These are phyloP conservation scores for Cydia splendana DNA, from an alignment of 1,140 invertebrate genomes.

Conservation along the genomic window DNA sequence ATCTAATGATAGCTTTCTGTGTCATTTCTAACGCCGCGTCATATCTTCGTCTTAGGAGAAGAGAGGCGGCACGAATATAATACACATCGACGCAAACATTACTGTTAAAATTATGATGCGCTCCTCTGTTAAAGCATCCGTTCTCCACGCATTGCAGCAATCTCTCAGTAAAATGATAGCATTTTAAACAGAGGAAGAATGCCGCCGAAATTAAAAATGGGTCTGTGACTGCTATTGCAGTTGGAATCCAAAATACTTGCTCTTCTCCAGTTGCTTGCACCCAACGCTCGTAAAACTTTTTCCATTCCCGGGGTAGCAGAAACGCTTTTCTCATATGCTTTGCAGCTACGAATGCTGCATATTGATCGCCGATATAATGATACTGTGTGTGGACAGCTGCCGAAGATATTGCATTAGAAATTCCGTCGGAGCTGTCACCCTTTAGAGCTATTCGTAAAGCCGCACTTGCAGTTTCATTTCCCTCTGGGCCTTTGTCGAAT, in stretches of 20 bases:
- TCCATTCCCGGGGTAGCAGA: slow-evolving; percentile 61
- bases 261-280: slow-evolving; percentile 64
- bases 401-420: slow-evolving; percentile 63
- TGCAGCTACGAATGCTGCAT: slow-evolving; percentile 63
- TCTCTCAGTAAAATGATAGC: slow-evolving; percentile 59
- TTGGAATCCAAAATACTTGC: slow-evolving; percentile 66
- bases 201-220: slow-evolving; percentile 65
- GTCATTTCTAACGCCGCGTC: slow-evolving; percentile 52
- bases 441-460: slow-evolving; percentile 67
- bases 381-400: slow-evolving; percentile 66
- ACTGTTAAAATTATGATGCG: slow-evolving; percentile 38
- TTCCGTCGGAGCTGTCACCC: slow-evolving; percentile 62
- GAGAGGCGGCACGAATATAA: slow-evolving; percentile 61
- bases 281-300: slow-evolving; percentile 60
- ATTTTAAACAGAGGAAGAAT: slow-evolving; percentile 71
- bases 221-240: slow-evolving; percentile 48
- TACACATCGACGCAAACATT: slow-evolving; percentile 48
- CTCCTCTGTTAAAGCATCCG: slow-evolving; percentile 54
- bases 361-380: slow-evolving; percentile 56
- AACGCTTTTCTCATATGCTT: slow-evolving; percentile 72
- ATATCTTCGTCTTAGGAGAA: slow-evolving; percentile 51
- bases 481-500: slow-evolving; percentile 55
- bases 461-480: slow-evolving; percentile 49
- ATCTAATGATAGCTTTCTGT: slow-evolving; percentile 52
- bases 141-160: slow-evolving; percentile 58